Base-by-base conservation (phyloP, 2,888 invertebrate genomes). In the Arenicola marina region DNA sequence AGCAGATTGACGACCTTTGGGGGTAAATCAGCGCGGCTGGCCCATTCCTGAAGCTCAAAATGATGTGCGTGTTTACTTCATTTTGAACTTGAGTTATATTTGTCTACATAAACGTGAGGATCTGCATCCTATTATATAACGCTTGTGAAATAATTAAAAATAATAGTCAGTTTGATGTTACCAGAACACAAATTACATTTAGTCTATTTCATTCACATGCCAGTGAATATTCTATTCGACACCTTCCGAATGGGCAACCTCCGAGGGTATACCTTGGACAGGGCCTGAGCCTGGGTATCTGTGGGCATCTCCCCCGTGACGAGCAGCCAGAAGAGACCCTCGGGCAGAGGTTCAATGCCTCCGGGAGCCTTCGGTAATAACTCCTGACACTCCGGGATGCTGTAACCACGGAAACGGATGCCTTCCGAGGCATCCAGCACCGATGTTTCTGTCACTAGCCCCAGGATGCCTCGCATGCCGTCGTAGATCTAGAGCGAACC, bases 391-490 rank as follows among this genome's bases (percentile, higher is more conserved):
- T 95, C 93, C 34, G 94, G 93, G 79, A 96, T 95, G 58, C 93
- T 92, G 78, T 92, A 89, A 34, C 95, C 95, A 63, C 96, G 90
- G 88, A 96, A 97, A 68, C 94, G 87, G 84, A 97, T 96, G 70
- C 96, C 96, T 84, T 96, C 95, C 68, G 96, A 94, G 1, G 95
- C 89, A 82, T 97, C 96, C 72, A 96, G 86, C 32, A 95, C 93
- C 18, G 95, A 96, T 0, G 96, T 95, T 84, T 96, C 96, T 85
- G 93, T 94, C 1, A 96, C 92, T 65, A 97, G 86, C 70, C 93
- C 95, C 83, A 93, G 94, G 86, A 96, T 95, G 43, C 95, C 94
- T 78, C 96, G 87, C 96, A 96, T 97, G 56, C 96, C 96, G 74
- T 95, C 95, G 85, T 96, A 88, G 76, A 87, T 85, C 87, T 87